These are phyloP conservation scores for Drosophila erecta DNA, from an alignment of 1,140 invertebrate species.

Conservation along the genomic window DNA sequence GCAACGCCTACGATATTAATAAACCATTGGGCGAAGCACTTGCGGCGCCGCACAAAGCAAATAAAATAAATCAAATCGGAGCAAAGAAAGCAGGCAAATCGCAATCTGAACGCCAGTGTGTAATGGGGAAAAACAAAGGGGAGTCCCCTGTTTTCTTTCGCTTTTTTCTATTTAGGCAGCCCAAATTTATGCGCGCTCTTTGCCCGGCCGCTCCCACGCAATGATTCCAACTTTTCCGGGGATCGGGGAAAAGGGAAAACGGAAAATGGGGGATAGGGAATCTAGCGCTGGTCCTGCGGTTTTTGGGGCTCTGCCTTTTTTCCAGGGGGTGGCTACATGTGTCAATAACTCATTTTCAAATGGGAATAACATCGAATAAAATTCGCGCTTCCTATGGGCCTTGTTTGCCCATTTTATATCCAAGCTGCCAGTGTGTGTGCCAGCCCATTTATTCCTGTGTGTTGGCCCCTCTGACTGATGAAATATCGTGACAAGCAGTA, in stretches of 20 bases:
- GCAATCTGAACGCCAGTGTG: conserved; percentile 67
- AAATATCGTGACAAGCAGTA: conserved; percentile 84
- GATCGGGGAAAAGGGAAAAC: background rate
- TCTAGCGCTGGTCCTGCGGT: conserved; percentile 40
- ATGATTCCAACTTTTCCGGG: conserved; percentile 18
- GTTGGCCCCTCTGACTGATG: conserved; percentile 72
- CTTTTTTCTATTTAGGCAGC: conserved; percentile 47
- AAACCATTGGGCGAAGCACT: conserved; percentile 72
- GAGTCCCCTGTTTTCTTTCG: conserved; percentile 20
- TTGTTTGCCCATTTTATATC: background rate
- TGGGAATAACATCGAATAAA: conserved; percentile 82
- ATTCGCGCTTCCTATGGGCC: conserved; percentile 62
- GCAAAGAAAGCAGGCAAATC: conserved; percentile 73
- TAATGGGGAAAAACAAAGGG: conserved; percentile 59
- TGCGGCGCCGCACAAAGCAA: conserved; percentile 83
- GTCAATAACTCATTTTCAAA: conserved; percentile 82
- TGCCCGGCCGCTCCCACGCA: conserved; percentile 65
- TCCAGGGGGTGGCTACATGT: conserved; percentile 62
- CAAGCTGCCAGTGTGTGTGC: conserved; percentile 61
- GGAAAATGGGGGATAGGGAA: background rate
- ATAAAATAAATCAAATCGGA: conserved; percentile 84
- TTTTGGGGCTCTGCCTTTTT: conserved; percentile 33
- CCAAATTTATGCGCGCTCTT: conserved; percentile 75
- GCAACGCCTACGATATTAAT: conserved; percentile 81
- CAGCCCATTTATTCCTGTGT: conserved; percentile 43